phyloP scores from a whole-genome alignment of 2,113 vertebrate genomes.

The Archilochus colubris region DNA sequence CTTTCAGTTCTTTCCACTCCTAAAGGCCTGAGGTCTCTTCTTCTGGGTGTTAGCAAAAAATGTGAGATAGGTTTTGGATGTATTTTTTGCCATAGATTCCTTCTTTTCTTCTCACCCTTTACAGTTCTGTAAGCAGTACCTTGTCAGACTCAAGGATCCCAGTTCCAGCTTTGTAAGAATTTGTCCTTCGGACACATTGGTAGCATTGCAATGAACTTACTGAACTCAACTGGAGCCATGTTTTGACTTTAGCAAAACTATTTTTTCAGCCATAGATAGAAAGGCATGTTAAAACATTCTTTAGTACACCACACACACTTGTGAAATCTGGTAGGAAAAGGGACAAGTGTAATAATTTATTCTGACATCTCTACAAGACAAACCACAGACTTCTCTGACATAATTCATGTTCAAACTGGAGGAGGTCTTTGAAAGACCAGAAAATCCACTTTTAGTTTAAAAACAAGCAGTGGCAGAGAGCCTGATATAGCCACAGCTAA shows the following conservation, averaged over 20 bases:
- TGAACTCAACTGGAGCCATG: not conserved
- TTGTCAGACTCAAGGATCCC: not conserved
- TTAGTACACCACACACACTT: not conserved
- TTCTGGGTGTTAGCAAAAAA: not conserved
- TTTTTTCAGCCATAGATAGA: not conserved
- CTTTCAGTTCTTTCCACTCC: not conserved
- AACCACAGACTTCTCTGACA: not conserved
- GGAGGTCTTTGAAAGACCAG: not conserved
- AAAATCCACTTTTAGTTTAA: not conserved
- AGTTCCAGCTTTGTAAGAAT: not conserved
- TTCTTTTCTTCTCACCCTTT: not conserved
- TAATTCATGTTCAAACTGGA: not conserved
- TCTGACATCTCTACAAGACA: not conserved
- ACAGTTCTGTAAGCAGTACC: not conserved
- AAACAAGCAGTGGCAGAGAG: not conserved
- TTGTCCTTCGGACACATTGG: not conserved
- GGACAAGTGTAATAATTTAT: not conserved
- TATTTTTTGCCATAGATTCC: not conserved
- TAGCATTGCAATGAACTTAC: not conserved
- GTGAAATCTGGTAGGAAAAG: not conserved
- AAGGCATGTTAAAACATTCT: not conserved
- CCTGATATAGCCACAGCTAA: not conserved
- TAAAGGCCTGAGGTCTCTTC: not conserved
- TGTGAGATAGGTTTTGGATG: not conserved
- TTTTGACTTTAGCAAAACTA: not conserved